Evolutionary conservation across 2,113 vertebrate species (phyloP).

Genomic region (Leucopsar rothschildi): DNA sequence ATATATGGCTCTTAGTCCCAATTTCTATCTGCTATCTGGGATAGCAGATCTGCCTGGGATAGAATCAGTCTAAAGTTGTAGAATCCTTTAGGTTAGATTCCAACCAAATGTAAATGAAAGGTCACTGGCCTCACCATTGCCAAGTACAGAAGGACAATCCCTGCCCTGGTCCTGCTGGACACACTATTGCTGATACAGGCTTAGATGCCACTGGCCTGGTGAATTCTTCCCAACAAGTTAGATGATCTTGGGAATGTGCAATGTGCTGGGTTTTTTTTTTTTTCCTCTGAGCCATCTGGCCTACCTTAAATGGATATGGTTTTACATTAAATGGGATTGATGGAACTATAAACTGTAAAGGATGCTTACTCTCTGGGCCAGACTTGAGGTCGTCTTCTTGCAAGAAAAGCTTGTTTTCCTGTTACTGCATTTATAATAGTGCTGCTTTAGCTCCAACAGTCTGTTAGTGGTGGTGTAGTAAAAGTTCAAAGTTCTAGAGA

Average conservation of each 20-base stretch:
- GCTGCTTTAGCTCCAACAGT: not conserved
- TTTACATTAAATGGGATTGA: not conserved
- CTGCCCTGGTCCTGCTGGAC: not conserved
- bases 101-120: not conserved
- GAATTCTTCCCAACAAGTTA: not conserved
- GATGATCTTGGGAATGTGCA: not conserved
- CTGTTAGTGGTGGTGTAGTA: not conserved
- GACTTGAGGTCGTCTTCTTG: not conserved
- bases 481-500: not conserved
- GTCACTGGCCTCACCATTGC: not conserved
- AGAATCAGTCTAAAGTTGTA: not conserved
- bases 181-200: not conserved
- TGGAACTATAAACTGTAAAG: not conserved
- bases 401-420: not conserved
- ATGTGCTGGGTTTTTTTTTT: not conserved
- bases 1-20: not conserved
- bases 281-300: not conserved
- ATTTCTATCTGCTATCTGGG: not conserved
- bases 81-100: not conserved
- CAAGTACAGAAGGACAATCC: rapidly evolving
- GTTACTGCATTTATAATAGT: not conserved
- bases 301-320: not conserved
- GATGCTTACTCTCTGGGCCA: not conserved
- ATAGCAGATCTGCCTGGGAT: not conserved
- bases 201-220: not conserved